Base-by-base conservation (phyloP, 2,888 invertebrate genomes). In the Dasypolia templi region DNA sequence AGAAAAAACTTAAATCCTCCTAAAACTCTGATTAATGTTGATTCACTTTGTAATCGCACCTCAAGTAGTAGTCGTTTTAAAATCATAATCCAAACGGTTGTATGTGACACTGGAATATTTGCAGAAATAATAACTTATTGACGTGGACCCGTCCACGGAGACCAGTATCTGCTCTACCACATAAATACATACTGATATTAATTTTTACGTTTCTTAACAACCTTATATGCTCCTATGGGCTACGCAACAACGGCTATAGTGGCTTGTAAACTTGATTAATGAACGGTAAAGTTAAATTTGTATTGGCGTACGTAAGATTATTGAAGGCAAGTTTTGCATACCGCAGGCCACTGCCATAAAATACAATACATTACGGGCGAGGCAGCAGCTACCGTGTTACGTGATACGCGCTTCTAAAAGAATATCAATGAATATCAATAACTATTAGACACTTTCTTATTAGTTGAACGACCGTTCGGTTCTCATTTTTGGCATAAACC, bases 321-420 rank as follows among this genome's bases (percentile, higher is more conserved):
- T 93, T 90, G 94, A 93, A 94, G 93, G 92, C 92, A 86, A 92
- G 94, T 94, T 94, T 94, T 94, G 94, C 94, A 95, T 94, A 95
- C 93, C 94, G 91, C 94, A 91, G 93, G 93, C 94, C 94, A 91
- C 89, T 91, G 90, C 89, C 91, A 93, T 95, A 95, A 95, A 95
- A 93, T 94, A 93, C 93, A 93, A 93, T 92, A 94, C 93, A 93
- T 95, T 93, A 95, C 91, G 94, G 94, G 91, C 91, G 78, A 89
- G 86, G 90, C 90, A 89, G 86, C 86, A 87, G 93, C 95, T 95
- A 91, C 95, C 89, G 95, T 91, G 92, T 95, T 95, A 95, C 95
- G 95, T 94, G 92, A 91, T 92, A 91, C 89, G 81, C 87, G 77
- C 81, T 81, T 92, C 90, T 92, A 91, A 91, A 92, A 92, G 87